Conservation (phyloP, 37 sponge, comb jelly and placozoan genomes). For the Cladorhizidae sp. region DNA sequence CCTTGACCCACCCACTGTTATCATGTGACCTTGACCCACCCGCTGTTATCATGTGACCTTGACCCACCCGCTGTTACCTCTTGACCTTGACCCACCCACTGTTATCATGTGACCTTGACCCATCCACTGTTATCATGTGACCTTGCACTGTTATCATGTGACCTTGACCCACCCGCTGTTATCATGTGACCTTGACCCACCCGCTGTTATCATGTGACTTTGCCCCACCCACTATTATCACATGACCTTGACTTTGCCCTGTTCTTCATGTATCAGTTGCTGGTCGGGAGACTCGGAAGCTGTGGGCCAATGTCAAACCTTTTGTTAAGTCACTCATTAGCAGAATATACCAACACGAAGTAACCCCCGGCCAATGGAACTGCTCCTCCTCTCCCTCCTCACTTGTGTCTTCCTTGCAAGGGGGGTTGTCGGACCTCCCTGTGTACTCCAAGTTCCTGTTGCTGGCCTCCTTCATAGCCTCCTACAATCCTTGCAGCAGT, state of each 20-base stretch:
- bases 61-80: background rate
- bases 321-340: conserved; percentile 33
- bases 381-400: background rate
- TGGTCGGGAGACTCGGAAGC: conserved; percentile 22
- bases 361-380: background rate
- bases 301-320: conserved; percentile 61
- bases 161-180: too few relatives aligned
- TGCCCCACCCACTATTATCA: background rate
- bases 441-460: conserved; percentile 58
- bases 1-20: too few relatives aligned
- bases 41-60: background rate
- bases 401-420: too few relatives aligned
- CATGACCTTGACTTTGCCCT: too few relatives aligned
- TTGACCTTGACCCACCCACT: background rate
- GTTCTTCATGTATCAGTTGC: conserved; percentile 20
- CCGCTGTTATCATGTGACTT: background rate
- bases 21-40: background rate
- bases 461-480: conserved; percentile 70
- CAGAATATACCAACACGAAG: conserved; percentile 32
- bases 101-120: background rate
- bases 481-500: conserved; percentile 74
- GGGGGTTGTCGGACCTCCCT: conserved; percentile 53
- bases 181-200: background rate
- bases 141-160: too few relatives aligned
- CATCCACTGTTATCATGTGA: background rate